phyloP scores from a whole-genome alignment of 1,140 invertebrate genomes.

The Phortica variegata region DNA sequence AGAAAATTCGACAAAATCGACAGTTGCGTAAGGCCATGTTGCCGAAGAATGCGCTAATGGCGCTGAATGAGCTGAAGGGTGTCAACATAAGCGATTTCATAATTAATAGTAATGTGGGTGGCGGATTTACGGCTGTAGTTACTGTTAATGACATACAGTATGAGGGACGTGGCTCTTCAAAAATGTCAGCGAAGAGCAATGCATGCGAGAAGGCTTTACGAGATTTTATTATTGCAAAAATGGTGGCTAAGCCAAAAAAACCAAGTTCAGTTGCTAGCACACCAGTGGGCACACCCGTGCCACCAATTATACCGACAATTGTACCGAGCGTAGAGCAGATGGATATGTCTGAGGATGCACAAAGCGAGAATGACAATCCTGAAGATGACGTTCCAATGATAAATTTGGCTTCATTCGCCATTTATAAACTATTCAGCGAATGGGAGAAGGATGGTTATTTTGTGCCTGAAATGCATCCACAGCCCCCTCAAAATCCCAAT shows the following conservation, averaged over 20 bases:
- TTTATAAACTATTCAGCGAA: slow-evolving; percentile 73
- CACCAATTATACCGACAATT: slow-evolving; percentile 12
- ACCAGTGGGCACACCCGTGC: slow-evolving; percentile 9
- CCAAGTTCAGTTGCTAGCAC: neutral
- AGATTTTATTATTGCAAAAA: slow-evolving; percentile 68
- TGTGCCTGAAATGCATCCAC: slow-evolving; percentile 60
- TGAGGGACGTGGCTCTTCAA: slow-evolving; percentile 58
- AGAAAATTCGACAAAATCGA: slow-evolving; percentile 68
- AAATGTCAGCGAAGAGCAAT: slow-evolving; percentile 62
- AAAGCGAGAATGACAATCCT: slow-evolving; percentile 31
- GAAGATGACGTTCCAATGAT: slow-evolving; percentile 70
- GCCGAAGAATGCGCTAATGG: slow-evolving; percentile 84
- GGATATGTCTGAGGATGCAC: neutral
- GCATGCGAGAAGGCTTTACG: slow-evolving; percentile 74
- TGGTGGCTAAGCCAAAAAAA: slow-evolving; percentile 58
- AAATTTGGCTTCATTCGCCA: slow-evolving; percentile 72
- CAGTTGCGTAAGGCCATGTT: slow-evolving; percentile 67
- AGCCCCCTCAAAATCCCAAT: slow-evolving; percentile 37
- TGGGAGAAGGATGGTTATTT: slow-evolving; percentile 72
- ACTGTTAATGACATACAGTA: slow-evolving; percentile 48
- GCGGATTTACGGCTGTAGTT: slow-evolving; percentile 49
- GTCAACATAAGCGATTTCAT: slow-evolving; percentile 47
- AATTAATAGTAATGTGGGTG: slow-evolving; percentile 39
- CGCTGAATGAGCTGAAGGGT: slow-evolving; percentile 77
- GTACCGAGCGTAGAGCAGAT: slow-evolving; percentile 4